These are phyloP conservation scores for Hemiprocne comata DNA, from an alignment of 2,113 vertebrate species.

Conservation along the genomic window DNA sequence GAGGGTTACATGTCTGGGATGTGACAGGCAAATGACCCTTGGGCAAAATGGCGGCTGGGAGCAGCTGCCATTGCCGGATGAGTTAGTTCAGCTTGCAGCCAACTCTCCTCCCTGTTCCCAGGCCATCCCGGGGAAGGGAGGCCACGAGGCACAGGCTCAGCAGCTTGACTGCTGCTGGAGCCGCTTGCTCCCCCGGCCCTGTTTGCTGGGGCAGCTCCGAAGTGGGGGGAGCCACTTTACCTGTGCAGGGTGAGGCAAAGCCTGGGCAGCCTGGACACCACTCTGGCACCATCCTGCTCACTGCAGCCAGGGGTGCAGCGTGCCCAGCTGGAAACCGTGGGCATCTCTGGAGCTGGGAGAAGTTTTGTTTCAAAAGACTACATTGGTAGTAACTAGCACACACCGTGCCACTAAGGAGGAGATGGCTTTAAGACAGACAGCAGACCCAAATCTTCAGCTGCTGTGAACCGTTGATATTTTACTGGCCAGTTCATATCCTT, in stretches of 20 bases:
- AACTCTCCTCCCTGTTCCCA: not conserved
- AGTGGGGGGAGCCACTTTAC: rapidly evolving
- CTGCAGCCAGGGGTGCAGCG: rapidly evolving
- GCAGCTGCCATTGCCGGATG: slow-evolving; percentile 42
- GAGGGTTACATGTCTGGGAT: not conserved
- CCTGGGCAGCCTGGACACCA: rapidly evolving
- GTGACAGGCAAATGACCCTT: slow-evolving; percentile 29
- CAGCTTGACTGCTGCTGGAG: not conserved
- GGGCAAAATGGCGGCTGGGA: slow-evolving; percentile 4
- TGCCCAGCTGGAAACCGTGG: not conserved
- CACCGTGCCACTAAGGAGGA: rapidly evolving
- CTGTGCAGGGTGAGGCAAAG: rapidly evolving
- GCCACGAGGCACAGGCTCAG: rapidly evolving
- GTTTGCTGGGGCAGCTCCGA: not conserved
- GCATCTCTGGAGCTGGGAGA: rapidly evolving
- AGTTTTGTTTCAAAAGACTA: not conserved
- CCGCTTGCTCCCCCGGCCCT: not conserved
- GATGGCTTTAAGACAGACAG: not conserved
- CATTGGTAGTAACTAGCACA: rapidly evolving
- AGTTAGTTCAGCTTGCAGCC: rapidly evolving
- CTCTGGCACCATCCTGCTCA: not conserved
- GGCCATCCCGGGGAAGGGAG: rapidly evolving
- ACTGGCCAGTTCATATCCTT: not conserved
- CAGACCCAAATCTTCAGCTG: not conserved
- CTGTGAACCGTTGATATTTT: not conserved